Conservation (phyloP, 1,140 invertebrate genomes). For the Zaprionus ghesquierei region DNA sequence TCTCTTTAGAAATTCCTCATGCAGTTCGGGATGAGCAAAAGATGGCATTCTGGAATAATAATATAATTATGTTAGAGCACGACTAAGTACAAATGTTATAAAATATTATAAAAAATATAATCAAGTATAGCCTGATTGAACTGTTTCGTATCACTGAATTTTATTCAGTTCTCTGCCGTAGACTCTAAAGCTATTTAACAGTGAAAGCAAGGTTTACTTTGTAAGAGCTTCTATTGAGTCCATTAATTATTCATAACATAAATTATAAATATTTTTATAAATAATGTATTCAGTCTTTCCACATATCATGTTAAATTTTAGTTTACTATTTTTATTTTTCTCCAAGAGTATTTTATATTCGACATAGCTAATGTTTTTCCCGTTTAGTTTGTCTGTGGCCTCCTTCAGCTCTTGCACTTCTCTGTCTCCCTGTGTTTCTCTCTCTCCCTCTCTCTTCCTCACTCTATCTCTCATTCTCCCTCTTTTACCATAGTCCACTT, state of each 20-base stretch:
- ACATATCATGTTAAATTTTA: no score
- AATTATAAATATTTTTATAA: no score
- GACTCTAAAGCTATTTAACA: background rate
- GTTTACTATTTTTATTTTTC: no score
- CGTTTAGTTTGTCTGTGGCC: background rate
- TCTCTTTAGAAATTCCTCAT: conserved; percentile 37
- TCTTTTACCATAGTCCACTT: background rate
- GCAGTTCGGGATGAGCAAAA: background rate
- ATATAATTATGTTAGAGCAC: background rate
- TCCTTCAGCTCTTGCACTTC: background rate
- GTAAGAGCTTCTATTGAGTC: no score
- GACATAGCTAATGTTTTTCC: background rate
- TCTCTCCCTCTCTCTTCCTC: no score
- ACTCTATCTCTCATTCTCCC: no score
- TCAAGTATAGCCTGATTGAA: no score
- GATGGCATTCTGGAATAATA: background rate
- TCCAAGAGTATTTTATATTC: background rate
- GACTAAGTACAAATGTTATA: background rate
- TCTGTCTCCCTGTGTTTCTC: background rate
- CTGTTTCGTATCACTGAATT: background rate
- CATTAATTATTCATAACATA: no score
- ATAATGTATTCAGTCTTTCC: no score
- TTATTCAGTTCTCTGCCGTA: background rate
- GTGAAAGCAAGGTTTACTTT: background rate
- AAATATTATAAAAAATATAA: background rate